A percentile compares a stretch with the other conserved stretches of the same genome.
These are phyloP conservation scores for Rattus rattus DNA, from an alignment of 2,113 vertebrate genomes.

Conservation along the genomic window DNA sequence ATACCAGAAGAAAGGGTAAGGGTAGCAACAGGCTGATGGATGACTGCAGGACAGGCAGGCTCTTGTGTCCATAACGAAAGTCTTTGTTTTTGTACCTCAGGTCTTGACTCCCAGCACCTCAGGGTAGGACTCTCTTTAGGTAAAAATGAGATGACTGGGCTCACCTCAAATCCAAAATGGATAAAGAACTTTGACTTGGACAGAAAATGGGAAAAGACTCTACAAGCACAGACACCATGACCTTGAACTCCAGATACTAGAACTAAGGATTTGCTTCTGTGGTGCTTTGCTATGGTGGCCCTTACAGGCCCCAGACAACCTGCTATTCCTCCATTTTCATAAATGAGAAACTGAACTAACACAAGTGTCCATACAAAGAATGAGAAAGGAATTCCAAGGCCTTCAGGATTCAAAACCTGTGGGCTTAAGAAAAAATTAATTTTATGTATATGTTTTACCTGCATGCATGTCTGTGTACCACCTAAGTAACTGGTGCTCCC, in stretches of 20 bases:
- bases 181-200: neutral
- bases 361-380: neutral
- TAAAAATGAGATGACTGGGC: neutral
- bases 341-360: neutral
- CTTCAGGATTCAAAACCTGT: neutral
- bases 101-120: neutral
- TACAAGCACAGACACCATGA: neutral
- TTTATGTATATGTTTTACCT: neutral
- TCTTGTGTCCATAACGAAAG: neutral
- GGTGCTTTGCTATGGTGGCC: neutral
- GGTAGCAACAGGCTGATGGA: neutral
- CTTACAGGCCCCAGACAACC: neutral
- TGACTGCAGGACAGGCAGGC: rapidly evolving
- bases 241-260: neutral
- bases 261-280: neutral
- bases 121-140: neutral
- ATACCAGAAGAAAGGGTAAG: neutral
- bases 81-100: neutral
- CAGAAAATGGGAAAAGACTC: neutral
- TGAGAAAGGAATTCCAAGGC: neutral
- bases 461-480: neutral
- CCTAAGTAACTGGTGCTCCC: neutral
- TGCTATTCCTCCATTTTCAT: neutral
- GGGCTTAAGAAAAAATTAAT: neutral
- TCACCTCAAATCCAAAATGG: neutral